Conservation (phyloP, 2,888 invertebrate species). For the Brenthis hecate region DNA sequence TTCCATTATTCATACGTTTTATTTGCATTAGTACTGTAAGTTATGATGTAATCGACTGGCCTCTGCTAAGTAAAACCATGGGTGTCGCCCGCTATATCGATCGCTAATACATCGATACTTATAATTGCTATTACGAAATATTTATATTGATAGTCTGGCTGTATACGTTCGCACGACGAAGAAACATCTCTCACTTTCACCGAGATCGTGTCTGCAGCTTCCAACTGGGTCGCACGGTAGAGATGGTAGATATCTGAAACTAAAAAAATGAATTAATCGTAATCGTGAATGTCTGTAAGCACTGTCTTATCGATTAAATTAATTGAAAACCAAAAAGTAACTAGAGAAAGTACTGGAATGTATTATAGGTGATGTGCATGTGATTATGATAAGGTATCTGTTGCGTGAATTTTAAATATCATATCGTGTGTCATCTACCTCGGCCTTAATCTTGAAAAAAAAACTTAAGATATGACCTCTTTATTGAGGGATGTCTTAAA, state of each 20-base stretch:
- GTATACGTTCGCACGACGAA: slow-evolving; percentile 50
- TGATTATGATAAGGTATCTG: slow-evolving; percentile 18
- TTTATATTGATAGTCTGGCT: slow-evolving; percentile 54
- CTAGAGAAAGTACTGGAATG: slow-evolving; percentile 32
- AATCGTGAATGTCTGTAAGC: slow-evolving; percentile 45
- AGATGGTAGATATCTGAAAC: slow-evolving; percentile 50
- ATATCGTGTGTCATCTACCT: not conserved
- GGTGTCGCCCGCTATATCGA: slow-evolving; percentile 57
- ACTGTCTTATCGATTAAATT: slow-evolving; percentile 33
- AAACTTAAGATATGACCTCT: not conserved
- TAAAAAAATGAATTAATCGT: slow-evolving; percentile 37
- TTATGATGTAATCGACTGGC: slow-evolving; percentile 60
- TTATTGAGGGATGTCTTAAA: not conserved
- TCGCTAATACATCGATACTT: slow-evolving; percentile 51
- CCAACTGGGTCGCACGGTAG: slow-evolving; percentile 62
- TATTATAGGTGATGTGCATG: slow-evolving; percentile 21
- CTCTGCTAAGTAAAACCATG: slow-evolving; percentile 51
- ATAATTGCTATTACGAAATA: slow-evolving; percentile 67
- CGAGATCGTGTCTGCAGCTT: slow-evolving; percentile 52
- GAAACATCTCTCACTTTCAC: slow-evolving; percentile 73
- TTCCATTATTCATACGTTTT: slow-evolving; percentile 18
- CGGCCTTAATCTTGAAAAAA: slow-evolving; percentile 1
- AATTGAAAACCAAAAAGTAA: slow-evolving; percentile 21
- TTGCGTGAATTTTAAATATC: not conserved
- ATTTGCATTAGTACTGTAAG: slow-evolving; percentile 28